Percentiles rank a stretch among this genome's conserved stretches.
Conservation (phyloP, 2,888 invertebrate genomes). For the Dicyrtomina minuta region DNA sequence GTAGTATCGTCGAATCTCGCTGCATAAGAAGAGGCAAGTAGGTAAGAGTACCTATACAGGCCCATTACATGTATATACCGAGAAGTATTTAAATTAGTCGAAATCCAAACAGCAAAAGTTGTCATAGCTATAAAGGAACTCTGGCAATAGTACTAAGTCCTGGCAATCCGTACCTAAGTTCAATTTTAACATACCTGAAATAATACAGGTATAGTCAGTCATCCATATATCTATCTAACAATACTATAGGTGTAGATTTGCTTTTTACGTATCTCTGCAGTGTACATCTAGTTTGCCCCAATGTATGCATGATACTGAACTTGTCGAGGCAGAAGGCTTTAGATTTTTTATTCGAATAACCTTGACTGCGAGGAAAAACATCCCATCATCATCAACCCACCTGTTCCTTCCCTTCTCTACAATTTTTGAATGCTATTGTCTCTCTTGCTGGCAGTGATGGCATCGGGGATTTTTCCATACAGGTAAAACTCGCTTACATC, state of each 20-base stretch:
- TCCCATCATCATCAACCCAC: constrained; percentile 46
- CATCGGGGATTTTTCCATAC: constrained; percentile 27
- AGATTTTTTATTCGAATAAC: constrained; percentile 41
- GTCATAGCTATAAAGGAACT: too few relatives aligned
- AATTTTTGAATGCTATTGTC: constrained; percentile 25
- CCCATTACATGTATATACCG: background rate
- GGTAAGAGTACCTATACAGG: background rate
- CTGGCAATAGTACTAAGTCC: too few relatives aligned
- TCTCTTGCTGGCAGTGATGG: background rate
- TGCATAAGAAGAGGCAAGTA: too few relatives aligned
- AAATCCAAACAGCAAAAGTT: constrained; percentile 6
- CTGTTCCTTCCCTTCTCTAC: constrained; percentile 40
- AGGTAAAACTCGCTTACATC: constrained; percentile 3
- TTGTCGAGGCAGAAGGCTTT: constrained; percentile 28
- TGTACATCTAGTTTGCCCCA: too few relatives aligned
- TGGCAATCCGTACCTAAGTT: too few relatives aligned
- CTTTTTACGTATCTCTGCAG: too few relatives aligned
- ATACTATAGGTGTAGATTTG: too few relatives aligned
- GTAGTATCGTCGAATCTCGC: background rate
- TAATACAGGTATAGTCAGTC: too few relatives aligned
- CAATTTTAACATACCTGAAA: too few relatives aligned
- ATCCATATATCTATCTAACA: too few relatives aligned
- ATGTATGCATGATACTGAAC: constrained; percentile 27
- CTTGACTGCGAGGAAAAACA: constrained; percentile 46
- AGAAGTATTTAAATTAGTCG: constrained; percentile 15